Evolutionary conservation across 1,140 invertebrate species (phyloP).

Genomic region (Drosophila guanche): DNA sequence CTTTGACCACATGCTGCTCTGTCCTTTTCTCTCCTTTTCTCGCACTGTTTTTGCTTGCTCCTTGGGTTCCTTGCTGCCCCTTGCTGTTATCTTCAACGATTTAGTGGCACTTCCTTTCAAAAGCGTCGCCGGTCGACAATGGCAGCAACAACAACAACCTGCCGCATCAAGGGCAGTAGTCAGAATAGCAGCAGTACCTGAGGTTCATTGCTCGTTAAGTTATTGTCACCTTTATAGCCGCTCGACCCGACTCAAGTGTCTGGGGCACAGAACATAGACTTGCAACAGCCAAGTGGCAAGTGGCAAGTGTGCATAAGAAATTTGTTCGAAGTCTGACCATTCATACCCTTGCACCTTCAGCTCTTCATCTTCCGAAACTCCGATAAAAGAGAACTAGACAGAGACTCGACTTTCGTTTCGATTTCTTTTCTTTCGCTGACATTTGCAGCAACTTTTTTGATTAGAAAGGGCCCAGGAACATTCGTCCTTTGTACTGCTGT

Average conservation of each 20-base stretch:
- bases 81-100: conserved; percentile 74
- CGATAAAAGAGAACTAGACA: conserved; percentile 16
- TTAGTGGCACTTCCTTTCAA: conserved; percentile 79
- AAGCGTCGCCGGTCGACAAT: conserved; percentile 66
- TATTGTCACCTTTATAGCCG: conserved; percentile 78
- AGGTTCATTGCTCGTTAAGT: conserved; percentile 82
- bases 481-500: too few species aligned
- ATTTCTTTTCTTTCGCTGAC: neutral
- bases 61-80: conserved; percentile 37
- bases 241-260: conserved; percentile 64
- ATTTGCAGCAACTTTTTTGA: conserved; percentile 26
- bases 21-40: too few species aligned
- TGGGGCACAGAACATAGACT: conserved; percentile 65
- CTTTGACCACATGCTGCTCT: conserved; percentile 65
- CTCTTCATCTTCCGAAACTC: too few species aligned
- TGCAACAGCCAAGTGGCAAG: conserved; percentile 26
- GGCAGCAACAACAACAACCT: conserved; percentile 29
- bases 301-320: conserved; percentile 57
- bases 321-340: conserved; percentile 43
- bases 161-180: conserved; percentile 35
- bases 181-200: conserved; percentile 29
- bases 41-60: neutral
- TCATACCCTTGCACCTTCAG: neutral
- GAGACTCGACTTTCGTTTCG: conserved; percentile 22
- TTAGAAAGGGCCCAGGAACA: neutral